These are phyloP conservation scores for Ostrea denselamellosa DNA, from an alignment of 1,140 invertebrate genomes.

Conservation along the genomic window DNA sequence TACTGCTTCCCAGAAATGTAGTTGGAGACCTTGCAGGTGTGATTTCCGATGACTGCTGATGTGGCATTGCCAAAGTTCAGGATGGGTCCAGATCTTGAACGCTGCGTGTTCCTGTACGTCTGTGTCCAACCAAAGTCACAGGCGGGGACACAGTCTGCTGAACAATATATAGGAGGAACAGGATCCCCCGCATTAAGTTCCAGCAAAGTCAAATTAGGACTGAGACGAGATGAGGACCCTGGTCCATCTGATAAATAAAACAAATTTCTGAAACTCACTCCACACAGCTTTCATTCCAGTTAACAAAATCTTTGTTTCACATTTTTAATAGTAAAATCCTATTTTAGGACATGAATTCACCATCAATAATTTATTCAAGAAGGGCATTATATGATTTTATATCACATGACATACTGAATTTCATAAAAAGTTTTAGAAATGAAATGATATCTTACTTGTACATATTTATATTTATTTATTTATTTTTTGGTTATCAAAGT, in stretches of 20 bases:
- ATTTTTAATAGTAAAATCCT: too few species aligned
- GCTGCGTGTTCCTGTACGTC: not conserved
- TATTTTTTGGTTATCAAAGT: too few species aligned
- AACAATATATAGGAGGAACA: not conserved
- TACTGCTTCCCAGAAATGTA: not conserved
- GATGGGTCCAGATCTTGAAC: not conserved
- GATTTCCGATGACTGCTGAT: not conserved
- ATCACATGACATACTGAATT: too few species aligned
- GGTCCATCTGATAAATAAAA: slow-evolving; percentile 1
- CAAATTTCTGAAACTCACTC: not conserved
- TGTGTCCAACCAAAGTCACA: not conserved
- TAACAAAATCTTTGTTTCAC: too few species aligned
- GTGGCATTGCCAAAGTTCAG: not conserved
- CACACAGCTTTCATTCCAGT: too few species aligned
- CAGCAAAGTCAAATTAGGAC: not conserved
- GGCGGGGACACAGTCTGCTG: not conserved
- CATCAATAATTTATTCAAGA: too few species aligned
- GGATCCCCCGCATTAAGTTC: not conserved
- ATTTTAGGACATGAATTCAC: too few species aligned
- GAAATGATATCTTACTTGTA: too few species aligned
- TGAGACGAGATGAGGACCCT: not conserved
- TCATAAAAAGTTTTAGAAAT: too few species aligned
- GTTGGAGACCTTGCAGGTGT: not conserved
- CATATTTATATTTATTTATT: too few species aligned
- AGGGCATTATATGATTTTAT: too few species aligned